These are phyloP conservation scores for Teleiodes luculella DNA, from an alignment of 2,888 invertebrate genomes.

Conservation along the genomic window DNA sequence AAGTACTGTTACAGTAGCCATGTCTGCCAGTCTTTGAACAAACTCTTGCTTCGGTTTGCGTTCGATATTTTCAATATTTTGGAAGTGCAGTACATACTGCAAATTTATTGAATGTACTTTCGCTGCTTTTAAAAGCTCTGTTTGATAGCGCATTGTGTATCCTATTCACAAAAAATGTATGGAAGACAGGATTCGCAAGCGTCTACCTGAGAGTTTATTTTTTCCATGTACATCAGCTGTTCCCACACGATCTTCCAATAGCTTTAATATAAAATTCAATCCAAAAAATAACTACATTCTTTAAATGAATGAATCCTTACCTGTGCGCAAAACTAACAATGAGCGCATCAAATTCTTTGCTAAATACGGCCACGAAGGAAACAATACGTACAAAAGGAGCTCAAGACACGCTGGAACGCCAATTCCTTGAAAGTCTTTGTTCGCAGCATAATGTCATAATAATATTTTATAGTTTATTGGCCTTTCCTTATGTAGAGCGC, in stretches of 20 bases:
- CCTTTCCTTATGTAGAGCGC: background rate
- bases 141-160: no score
- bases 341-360: conserved; percentile 13
- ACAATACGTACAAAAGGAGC: conserved; percentile 8
- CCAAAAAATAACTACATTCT: background rate
- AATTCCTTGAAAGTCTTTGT: conserved; percentile 2
- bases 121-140: no score
- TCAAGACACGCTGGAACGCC: background rate
- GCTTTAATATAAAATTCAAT: conserved; percentile 5
- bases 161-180: no score
- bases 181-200: background rate
- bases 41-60: background rate
- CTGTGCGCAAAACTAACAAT: conserved; percentile 10
- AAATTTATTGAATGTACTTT: no score
- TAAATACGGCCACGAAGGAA: background rate
- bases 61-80: background rate
- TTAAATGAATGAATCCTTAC: conserved; percentile 12
- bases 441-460: background rate
- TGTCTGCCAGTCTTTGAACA: conserved; percentile 2
- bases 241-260: conserved; percentile 2
- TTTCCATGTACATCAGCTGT: conserved; percentile 8
- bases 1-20: background rate
- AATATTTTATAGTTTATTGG: conserved; percentile 5
- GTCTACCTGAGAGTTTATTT: background rate
- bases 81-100: no score